A percentile compares a stretch with the other conserved stretches of the same genome.
These are phyloP conservation scores for Cyclophora albipunctata DNA, from an alignment of 2,888 invertebrate species.

Conservation along the genomic window DNA sequence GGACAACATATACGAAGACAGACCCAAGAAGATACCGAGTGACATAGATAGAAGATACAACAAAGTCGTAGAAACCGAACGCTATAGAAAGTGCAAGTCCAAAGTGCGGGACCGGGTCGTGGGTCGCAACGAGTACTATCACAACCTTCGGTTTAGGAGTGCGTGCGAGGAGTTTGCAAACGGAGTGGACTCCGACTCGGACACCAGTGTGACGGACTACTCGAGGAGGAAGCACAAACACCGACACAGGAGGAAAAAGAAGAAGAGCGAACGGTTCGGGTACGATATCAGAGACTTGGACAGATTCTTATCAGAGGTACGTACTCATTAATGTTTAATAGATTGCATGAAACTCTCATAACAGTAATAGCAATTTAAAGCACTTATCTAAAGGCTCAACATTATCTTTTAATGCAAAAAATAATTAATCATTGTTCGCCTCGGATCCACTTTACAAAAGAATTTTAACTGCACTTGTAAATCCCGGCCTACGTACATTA, in stretches of 20 bases:
- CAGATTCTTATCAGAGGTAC: conserved; percentile 84
- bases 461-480: conserved; percentile 25
- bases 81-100: conserved; percentile 43
- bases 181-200: conserved; percentile 47
- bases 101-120: conserved; percentile 46
- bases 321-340: conserved; percentile 11
- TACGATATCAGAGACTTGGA: conserved; percentile 88
- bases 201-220: conserved; percentile 56
- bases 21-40: conserved; percentile 29
- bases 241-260: conserved; percentile 61
- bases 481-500: conserved; percentile 34
- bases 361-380: too few species aligned
- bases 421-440: too few species aligned
- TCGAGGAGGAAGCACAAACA: conserved; percentile 63
- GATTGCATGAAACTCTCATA: conserved; percentile 7
- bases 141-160: conserved; percentile 61
- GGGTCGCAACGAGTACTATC: conserved; percentile 64
- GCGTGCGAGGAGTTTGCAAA: conserved; percentile 61
- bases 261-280: conserved; percentile 73
- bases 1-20: conserved; percentile 36
- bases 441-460: too few species aligned
- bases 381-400: too few species aligned
- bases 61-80: conserved; percentile 37
- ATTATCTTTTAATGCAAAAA: too few species aligned
- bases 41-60: conserved; percentile 24